phyloP scores from a whole-genome alignment of 1,140 invertebrate genomes.

The Panulirus ornatus region DNA sequence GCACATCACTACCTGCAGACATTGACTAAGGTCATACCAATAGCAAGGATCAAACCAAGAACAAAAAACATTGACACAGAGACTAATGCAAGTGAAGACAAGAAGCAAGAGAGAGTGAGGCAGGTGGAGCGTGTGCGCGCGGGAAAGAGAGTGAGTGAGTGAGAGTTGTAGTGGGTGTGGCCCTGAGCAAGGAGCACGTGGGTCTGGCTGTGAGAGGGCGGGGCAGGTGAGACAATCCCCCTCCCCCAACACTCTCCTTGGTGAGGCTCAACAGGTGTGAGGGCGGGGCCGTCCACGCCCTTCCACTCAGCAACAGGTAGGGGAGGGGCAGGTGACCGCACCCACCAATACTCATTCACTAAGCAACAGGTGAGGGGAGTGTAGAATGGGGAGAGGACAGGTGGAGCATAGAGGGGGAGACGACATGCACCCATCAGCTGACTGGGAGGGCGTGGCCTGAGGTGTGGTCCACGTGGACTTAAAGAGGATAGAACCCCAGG shows the following conservation, averaged over 20 bases:
- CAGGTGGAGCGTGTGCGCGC: slow-evolving; percentile 37
- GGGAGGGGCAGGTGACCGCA: slow-evolving; percentile 28
- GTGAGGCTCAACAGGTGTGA: slow-evolving; percentile 35
- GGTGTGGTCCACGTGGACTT: slow-evolving; percentile 8
- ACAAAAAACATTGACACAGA: no score
- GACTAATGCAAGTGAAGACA: background rate
- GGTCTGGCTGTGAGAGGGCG: background rate
- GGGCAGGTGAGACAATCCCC: slow-evolving; percentile 22
- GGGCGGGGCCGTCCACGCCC: slow-evolving; percentile 45
- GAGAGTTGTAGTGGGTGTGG: slow-evolving; percentile 23
- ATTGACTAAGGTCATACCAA: no score
- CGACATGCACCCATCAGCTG: background rate
- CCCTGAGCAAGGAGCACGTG: background rate
- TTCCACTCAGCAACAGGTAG: slow-evolving; percentile 22
- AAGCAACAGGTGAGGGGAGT: slow-evolving; percentile 37
- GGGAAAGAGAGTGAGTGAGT: slow-evolving; percentile 10
- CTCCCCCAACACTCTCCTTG: slow-evolving; percentile 9
- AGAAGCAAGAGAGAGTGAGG: slow-evolving; percentile 4
- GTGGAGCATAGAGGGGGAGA: background rate
- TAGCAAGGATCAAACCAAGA: no score
- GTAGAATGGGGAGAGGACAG: background rate
- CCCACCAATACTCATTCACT: slow-evolving; percentile 16
- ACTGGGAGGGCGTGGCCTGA: background rate
- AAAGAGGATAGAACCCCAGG: background rate
- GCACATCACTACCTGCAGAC: no score